phyloP scores from a whole-genome alignment of 2,888 invertebrate genomes.

The Oscheius sp. region DNA sequence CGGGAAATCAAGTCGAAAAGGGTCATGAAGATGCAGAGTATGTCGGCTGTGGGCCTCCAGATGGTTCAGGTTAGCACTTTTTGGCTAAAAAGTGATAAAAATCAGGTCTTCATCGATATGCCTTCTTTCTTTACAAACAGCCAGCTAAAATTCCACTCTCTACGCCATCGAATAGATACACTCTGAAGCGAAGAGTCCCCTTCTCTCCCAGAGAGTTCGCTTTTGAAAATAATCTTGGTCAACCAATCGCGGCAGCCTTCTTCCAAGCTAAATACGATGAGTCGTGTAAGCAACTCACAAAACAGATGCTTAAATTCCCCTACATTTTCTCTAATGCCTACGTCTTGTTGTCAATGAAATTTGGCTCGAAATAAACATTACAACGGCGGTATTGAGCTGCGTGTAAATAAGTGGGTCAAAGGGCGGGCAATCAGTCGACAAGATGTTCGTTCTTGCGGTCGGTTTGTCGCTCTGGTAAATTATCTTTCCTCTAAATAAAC shows the following conservation, averaged over 20 bases:
- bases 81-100: background rate
- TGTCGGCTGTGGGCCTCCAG: conserved; percentile 83
- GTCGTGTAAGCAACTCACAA: conserved; percentile 76
- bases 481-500: background rate
- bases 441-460: background rate
- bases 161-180: background rate
- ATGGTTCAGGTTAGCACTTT: conserved; percentile 24
- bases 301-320: conserved; percentile 2
- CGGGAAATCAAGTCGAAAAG: conserved; percentile 77
- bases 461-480: too few relatives aligned
- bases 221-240: conserved; percentile 79
- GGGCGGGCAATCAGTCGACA: background rate
- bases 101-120: conserved; percentile 80
- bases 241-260: conserved; percentile 85
- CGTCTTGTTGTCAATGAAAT: background rate
- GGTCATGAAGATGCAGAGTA: conserved; percentile 82
- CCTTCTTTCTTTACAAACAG: conserved; percentile 78
- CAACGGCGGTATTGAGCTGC: background rate
- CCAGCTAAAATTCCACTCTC: background rate
- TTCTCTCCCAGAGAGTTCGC: conserved; percentile 81
- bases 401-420: background rate
- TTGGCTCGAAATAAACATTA: background rate
- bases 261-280: conserved; percentile 85
- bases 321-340: background rate
- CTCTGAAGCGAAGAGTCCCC: conserved; percentile 72